Percentiles rank a stretch among this genome's conserved stretches.
Evolutionary conservation across 1,140 invertebrate genomes (phyloP).

Genomic region (fruit fly (Drosophila melanogaster)): DNA sequence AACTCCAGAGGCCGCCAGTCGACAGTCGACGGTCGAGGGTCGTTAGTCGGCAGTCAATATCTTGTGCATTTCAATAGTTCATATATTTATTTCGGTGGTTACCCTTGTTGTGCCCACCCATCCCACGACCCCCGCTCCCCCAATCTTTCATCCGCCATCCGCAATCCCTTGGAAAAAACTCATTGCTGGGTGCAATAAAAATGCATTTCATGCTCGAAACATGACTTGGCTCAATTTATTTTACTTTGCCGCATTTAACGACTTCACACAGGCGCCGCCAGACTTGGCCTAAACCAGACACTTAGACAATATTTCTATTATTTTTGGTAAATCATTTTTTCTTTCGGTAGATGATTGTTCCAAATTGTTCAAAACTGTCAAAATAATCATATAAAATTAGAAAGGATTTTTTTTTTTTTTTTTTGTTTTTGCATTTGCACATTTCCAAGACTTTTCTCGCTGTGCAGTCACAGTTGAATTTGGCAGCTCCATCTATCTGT

Average conservation of each 20-base stretch:
- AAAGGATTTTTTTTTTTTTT: too few species aligned
- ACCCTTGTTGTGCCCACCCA: conserved; percentile 23
- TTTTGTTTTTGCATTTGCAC: too few species aligned
- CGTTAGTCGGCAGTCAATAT: conserved; percentile 58
- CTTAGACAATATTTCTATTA: conserved; percentile 5
- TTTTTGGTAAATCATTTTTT: neutral
- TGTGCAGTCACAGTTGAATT: conserved; percentile 28
- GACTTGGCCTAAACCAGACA: conserved; percentile 26
- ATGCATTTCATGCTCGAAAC: conserved; percentile 80
- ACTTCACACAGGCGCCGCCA: conserved; percentile 69
- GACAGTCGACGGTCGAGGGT: conserved; percentile 15
- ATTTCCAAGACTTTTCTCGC: neutral
- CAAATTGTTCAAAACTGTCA: neutral
- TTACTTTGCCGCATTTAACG: conserved; percentile 82
- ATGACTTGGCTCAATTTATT: conserved; percentile 82
- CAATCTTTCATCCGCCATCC: too few species aligned
- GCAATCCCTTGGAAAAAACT: neutral
- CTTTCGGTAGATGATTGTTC: neutral
- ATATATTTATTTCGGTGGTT: conserved; percentile 58
- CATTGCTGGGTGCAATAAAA: conserved; percentile 68
- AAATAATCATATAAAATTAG: too few species aligned
- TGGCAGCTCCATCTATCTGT: conserved; percentile 50
- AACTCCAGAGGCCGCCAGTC: conserved; percentile 36
- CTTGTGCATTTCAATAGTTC: conserved; percentile 70
- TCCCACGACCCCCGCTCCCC: neutral